Evolutionary conservation across 2,888 invertebrate genomes (phyloP), one percentile per base, ranked within the genome.

Genomic region (Gari tellinella): DNA sequence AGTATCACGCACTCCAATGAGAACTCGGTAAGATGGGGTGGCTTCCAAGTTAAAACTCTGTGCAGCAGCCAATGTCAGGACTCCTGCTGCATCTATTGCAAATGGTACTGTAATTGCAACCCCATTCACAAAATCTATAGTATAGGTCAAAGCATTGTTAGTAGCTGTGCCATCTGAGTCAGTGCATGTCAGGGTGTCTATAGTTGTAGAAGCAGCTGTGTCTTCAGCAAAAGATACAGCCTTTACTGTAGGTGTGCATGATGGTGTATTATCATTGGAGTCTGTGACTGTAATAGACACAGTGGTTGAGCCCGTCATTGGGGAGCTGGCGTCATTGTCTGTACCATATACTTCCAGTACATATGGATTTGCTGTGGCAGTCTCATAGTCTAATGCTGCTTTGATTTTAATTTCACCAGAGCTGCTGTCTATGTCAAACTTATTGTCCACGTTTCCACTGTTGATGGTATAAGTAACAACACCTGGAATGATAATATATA

Each of bases 261-360:
- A 56, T 3, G 88, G 87, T 12, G 60, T 62, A 51, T 87, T 83
- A 49, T 86, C 98, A 92, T 98, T 98, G 51, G 96, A 95, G 91
- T 98, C 98, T 87, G 96, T 95, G 62, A 98, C 94, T 86, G 95
- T 95, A 80, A 98, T 95, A 83, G 95, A 95, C 15, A 98, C 95
- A 25, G 96, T 92, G 1, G 97, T 97, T 85, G 96, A 96, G 0
- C 97, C 95, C 52, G 72, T 80, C 37, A 57, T 55, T 0, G 65
- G 64, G 12, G 81, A n/a, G 14, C 77, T 40, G 12, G 79, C 84
- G 38, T 70, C 69, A 58, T 82, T 82, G 25, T 84, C 85, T 41
- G 65, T 65, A 41, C 82, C 86, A 19, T 62, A 58, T 41, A 83
- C 78, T 7, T 53, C 52, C 46, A 64, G 49, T 10, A 52, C 72